Base-by-base conservation (phyloP, 2,888 invertebrate species). In the Eucriotettix oculatus region DNA sequence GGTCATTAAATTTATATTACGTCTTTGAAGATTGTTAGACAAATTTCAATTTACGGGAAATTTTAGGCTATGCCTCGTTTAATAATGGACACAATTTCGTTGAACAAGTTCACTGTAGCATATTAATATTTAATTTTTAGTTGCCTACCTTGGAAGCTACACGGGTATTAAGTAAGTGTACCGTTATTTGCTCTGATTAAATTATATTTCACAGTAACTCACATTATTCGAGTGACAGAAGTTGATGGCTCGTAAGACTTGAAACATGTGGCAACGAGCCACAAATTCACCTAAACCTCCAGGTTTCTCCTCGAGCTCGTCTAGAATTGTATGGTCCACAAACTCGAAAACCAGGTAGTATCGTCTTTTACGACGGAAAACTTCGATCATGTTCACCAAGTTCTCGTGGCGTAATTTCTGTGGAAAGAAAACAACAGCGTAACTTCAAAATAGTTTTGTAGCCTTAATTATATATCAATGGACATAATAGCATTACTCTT, bases 281-380 rank as follows among this genome's bases (percentile, higher is more conserved):
- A 80, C 79, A 60, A 85, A 84, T 67, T 85, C 85, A 1, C 86
- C 88, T 10, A 92, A 75, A 7, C 86, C 86, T 16, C 84, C 82
- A 0, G 82, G 78, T 56, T 79, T 75, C 41, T 83, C 82, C 69
- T 92, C 90, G 68, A 93, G 73, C 75, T 90, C 89, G 66, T 92
- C 90, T 62, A 92, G 75, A 9, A 92, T 79, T 0, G 91, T 92
- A 69, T 90, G 87, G 72, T 90, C 90, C 67, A 92, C 75, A 74
- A 86, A 92, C 72, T 93, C 92, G 71, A 92, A 91, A 10, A 93
- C 92, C 42, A 93, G 76, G 74, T 90, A 91, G 71, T 90, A 87
- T 58, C 91, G 79, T 68, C 87, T 85, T 72, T 87, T 84, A 60
- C 88, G 81, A 14, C 90, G 81, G 72, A 93, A 92, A 65, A 91